Evolutionary conservation across 2,888 invertebrate genomes (phyloP), one percentile per base, ranked within the genome.

Genomic region (Orthosia incerta): DNA sequence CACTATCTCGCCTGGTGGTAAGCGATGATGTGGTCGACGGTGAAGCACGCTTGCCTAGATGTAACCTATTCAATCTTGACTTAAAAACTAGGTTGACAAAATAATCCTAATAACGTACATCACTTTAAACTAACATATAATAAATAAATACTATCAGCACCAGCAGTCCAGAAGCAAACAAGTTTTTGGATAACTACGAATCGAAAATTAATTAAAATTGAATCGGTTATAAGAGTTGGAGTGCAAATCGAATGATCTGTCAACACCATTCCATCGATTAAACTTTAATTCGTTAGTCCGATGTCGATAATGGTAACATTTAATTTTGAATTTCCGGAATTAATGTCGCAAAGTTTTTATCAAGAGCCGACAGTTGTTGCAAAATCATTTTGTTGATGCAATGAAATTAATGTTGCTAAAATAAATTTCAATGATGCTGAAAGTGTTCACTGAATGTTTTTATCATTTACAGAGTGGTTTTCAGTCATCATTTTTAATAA

Each of bases 221-320:
- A 72, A 72, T 74, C 63, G 51, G 26, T 63, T 71, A 68, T 76
- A 71, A 74, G 53, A 57, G 73, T 68, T 71, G 53, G 53, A 83
- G 63, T 60, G 67, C 48, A 71, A 85, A 82, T 82, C 57, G 65
- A 83, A 75, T 73, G 66, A 71, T 68, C 72, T 79, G 79, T 72
- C 83, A 72, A 68, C 67, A 85, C 59, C 69, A 82, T 67, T n/a
- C 66, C 69, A 56, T 45, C 69, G 59, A n/a, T 66, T 66, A 62
- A 71, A 53, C 23, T 81, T 82, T 68, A 67, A 68, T 70, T 77
- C 56, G 56, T 23, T 76, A 77, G 15, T 57, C 57, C 48, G 45
- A 46, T n/a, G 31, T 50, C 56, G 20, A 26, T 50, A 67, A 50
- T 55, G 62, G 26, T 65, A 59, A 46, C 59, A 59, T 71, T 0